Conservation (phyloP, 1,140 invertebrate species). For the Littorina saxatilis region DNA sequence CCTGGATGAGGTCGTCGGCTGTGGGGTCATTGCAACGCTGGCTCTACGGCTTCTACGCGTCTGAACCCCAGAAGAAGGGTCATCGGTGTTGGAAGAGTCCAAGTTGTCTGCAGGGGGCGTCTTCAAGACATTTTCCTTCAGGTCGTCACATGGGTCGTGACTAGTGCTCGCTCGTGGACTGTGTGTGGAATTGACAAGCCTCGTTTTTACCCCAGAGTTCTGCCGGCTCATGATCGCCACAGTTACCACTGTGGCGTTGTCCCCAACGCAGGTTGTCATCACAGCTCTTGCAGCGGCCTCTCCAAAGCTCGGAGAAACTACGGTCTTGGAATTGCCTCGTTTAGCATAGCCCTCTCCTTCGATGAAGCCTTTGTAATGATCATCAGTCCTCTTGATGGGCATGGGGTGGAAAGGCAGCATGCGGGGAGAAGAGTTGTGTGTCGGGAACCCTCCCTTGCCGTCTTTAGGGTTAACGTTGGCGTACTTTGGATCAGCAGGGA, state of each 20-base stretch:
- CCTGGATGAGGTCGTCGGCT: conserved; percentile 12
- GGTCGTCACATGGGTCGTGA: conserved; percentile 1
- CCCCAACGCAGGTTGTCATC: conserved; percentile 63
- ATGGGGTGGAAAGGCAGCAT: background rate
- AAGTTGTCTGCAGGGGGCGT: background rate
- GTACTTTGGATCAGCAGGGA: conserved; percentile 4
- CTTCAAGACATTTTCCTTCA: conserved; percentile 22
- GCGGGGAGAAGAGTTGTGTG: too few species aligned
- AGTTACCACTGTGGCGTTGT: conserved; percentile 65
- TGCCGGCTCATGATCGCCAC: conserved; percentile 64
- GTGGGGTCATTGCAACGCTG: background rate
- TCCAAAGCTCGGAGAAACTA: conserved; percentile 65
- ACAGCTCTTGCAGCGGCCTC: conserved; percentile 64
- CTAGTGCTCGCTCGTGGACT: conserved; percentile 1
- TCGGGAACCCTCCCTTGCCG: conserved; percentile 28
- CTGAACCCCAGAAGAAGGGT: background rate
- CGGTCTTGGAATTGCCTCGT: conserved; percentile 44
- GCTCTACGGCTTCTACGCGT: conserved; percentile 20
- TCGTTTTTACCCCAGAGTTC: background rate
- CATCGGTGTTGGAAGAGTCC: background rate
- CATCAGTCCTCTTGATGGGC: background rate
- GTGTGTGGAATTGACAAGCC: background rate
- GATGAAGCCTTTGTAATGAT: background rate
- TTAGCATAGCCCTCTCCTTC: conserved; percentile 34
- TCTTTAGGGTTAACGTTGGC: conserved; percentile 14